A percentile compares a stretch with the other conserved stretches of the same genome.
Evolutionary conservation across 2,888 invertebrate genomes (phyloP).

Genomic region (Latrodectus hesperus): DNA sequence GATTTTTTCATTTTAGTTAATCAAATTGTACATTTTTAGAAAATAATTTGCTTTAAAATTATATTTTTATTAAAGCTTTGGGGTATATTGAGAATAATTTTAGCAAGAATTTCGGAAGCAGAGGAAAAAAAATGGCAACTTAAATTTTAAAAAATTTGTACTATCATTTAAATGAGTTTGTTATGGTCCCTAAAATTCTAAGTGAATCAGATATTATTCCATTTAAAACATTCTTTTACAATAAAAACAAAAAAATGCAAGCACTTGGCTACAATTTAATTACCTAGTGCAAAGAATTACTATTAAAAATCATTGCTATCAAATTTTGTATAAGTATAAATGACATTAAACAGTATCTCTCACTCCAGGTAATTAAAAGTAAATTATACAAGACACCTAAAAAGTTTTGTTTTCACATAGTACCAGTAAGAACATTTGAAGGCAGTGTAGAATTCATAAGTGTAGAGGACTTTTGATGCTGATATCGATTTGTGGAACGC

Average conservation of each 20-base stretch:
- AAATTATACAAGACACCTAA: neutral
- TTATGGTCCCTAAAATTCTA: too few species aligned
- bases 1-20: too few species aligned
- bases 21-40: too few species aligned
- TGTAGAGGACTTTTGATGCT: conserved; percentile 68
- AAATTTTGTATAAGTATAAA: neutral
- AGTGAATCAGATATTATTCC: too few species aligned
- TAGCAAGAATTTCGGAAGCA: too few species aligned
- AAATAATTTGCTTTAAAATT: too few species aligned
- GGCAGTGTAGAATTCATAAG: conserved; percentile 36
- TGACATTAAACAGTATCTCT: neutral
- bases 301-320: neutral
- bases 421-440: conserved; percentile 51
- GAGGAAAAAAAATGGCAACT: too few species aligned
- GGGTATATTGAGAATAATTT: too few species aligned
- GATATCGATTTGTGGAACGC: conserved; percentile 67
- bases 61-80: too few species aligned
- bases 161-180: too few species aligned
- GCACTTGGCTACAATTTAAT: neutral
- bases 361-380: neutral
- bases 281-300: neutral
- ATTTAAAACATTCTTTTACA: neutral
- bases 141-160: too few species aligned
- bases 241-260: neutral
- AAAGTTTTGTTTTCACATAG: conserved; percentile 24